These are phyloP conservation scores for Perizoma flavofasciatum DNA, from an alignment of 2,888 invertebrate genomes.

Conservation along the genomic window DNA sequence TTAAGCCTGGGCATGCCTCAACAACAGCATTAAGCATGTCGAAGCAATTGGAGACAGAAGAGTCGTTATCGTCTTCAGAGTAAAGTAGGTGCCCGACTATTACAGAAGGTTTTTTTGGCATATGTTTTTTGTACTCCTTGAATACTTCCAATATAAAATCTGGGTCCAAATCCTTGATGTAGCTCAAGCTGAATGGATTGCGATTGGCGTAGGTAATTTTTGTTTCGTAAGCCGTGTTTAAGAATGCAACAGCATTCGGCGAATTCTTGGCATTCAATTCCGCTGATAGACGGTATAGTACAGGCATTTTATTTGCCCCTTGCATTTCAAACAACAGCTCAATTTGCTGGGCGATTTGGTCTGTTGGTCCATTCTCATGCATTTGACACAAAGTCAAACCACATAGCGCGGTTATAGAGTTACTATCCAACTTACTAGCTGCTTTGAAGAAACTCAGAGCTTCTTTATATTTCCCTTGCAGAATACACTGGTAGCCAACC, in stretches of 20 bases:
- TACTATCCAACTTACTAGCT: constrained; percentile 93
- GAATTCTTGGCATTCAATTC: constrained; percentile 83
- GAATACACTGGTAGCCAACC: constrained; percentile 90
- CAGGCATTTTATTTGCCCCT: constrained; percentile 86
- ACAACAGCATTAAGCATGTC: constrained; percentile 88
- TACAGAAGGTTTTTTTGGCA: constrained; percentile 85
- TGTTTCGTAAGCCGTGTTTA: constrained; percentile 86
- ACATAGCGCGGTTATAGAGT: constrained; percentile 90
- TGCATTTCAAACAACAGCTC: constrained; percentile 93
- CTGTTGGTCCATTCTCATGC: constrained; percentile 87
- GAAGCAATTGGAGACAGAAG: constrained; percentile 81
- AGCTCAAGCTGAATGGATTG: constrained; percentile 88
- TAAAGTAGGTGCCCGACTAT: constrained; percentile 73
- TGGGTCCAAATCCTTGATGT: constrained; percentile 91
- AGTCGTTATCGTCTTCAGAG: constrained; percentile 73
- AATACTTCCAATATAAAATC: constrained; percentile 92
- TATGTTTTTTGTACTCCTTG: constrained; percentile 89
- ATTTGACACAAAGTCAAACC: constrained; percentile 94
- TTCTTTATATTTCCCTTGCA: constrained; percentile 90
- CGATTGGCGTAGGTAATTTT: constrained; percentile 65
- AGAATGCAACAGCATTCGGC: constrained; percentile 80
- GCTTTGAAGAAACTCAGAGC: constrained; percentile 91
- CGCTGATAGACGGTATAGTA: constrained; percentile 87
- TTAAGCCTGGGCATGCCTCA: constrained; percentile 92
- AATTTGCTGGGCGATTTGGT: constrained; percentile 92